Base-by-base conservation (phyloP, 2,888 invertebrate genomes). In the Diarsia rubi region DNA sequence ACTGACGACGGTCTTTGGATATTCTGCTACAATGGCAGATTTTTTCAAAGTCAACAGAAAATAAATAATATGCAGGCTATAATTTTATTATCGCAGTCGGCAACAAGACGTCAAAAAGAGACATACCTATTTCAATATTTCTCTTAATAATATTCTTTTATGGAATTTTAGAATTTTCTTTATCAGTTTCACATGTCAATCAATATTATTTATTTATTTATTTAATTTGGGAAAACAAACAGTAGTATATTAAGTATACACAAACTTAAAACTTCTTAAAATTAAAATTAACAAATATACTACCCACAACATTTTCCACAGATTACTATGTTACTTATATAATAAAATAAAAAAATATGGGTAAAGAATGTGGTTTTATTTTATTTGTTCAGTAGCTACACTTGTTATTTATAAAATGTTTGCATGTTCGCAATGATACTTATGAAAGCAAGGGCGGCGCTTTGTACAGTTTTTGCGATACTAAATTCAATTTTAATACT, bases 41-140 rank as follows among this genome's bases (percentile, higher is more conserved):
- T 44, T 19, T 45, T 24, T 21, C 11, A 14, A 24, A 5, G n/a
- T n/a, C 3, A 44, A 19, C 19, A 16, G 49, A 75, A n/a, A 45
- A 37, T 5, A 27, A 73, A 59, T 42, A 27, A 42, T 31, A 21
- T 19, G 16, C 8, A 16, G 19, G 27, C 42, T 47, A 2, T 68
- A 42, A 54, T 24, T 68, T 42, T 16, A 69, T 14, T 14, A 69
- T 57, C 27, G 21, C 19, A 24, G 44, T 44, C 42, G 16, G 12
- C 44, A 57, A 69, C 19, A n/a, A 45, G 31, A 63, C 1, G 69
- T 31, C 54, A 63, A 4, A 42, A 63, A 4, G 1, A 47, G 6
- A 42, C 16, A 24, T n/a, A n/a, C n/a, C n/a, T 63, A n/a, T 24
- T 42, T 68, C 19, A 76, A 31, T 37, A 21, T 45, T 45, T 45